Evolutionary conservation across 1,140 invertebrate species (phyloP), one percentile per base, ranked within the genome.

Genomic region (Macrosteles quadrilineatus): DNA sequence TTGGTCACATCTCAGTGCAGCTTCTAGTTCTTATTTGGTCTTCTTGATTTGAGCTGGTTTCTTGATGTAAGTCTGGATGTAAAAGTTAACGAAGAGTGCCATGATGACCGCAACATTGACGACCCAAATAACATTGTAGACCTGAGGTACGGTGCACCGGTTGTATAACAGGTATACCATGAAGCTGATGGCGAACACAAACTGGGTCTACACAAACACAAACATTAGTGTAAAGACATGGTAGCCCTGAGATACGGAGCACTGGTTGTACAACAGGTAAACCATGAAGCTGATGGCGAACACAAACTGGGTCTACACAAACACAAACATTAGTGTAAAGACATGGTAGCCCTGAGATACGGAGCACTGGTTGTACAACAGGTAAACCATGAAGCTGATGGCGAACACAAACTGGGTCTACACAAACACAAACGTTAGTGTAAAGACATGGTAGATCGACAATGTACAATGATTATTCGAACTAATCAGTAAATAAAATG

Each of bases 61-160:
- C 64, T 31, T 53, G 3, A 70, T 31, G 74, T 89, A 89, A 9
- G 83, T 79, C 59, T 82, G 84, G 45, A 79, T 82, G 74, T 87
- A 91, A 78, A 91, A 91, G 63, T 89, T 83, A 69, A 86, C 87
- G 76, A 92, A 92, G 79, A 91, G 84, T 76, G 88, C 88, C 73
- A 89, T 89, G 67, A 91, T 85, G 55, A 76, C 45, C 81, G 83
- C 72, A 76, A 82, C 57, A 83, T 83, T 43, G 82, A 84, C 9
- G 83, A 83, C 0, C 81, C 78, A 74, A 86, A 88, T 25, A 80
- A 82, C 9, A 86, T 69, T 69, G 57, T 69, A 69, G 12, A 59
- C 59, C 19, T 69, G 68, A 0, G 68, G 59, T 1, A 69, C 68
- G 19, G 59, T 31, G 25, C 68, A 69, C 17, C 47, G 27, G 32